A percentile compares a stretch with the other conserved stretches of the same genome.
Conservation (phyloP, 2,797 vertebrate species). For the Choloepus didactylus region DNA sequence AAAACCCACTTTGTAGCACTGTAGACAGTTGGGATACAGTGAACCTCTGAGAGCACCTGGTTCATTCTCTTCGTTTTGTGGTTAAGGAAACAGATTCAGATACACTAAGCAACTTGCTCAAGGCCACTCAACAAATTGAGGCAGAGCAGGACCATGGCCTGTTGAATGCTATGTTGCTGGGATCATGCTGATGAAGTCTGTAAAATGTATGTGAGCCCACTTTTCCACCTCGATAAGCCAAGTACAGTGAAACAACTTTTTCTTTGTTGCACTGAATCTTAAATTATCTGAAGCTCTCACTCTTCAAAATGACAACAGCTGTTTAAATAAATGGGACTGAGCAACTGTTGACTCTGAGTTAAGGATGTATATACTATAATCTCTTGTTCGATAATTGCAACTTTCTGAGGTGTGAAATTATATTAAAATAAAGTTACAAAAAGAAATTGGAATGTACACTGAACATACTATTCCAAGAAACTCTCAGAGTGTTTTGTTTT, state of each 20-base stretch:
- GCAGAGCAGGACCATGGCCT: not conserved
- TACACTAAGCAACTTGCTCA: not conserved
- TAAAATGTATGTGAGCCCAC: not conserved
- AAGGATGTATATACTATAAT: not conserved
- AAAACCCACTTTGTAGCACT: not conserved
- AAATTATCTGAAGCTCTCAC: not conserved
- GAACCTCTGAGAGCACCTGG: conserved; percentile 67
- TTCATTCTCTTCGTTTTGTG: not conserved
- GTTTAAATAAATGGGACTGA: not conserved
- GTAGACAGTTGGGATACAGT: not conserved
- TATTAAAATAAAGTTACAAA: not conserved
- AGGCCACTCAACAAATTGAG: not conserved
- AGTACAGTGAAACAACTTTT: not conserved
- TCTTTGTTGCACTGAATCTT: not conserved
- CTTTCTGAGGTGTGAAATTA: not conserved
- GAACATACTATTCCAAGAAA: not conserved
- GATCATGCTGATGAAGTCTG: not conserved
- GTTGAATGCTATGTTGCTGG: too few species aligned
- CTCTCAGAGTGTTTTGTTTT: not conserved
- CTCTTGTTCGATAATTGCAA: not conserved
- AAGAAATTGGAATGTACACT: not conserved
- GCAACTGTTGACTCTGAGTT: not conserved
- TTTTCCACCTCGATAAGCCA: not conserved
- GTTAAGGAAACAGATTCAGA: not conserved
- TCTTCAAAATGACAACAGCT: not conserved